Conservation (phyloP, 2,888 invertebrate species). For the Oscheius myriophilus region DNA sequence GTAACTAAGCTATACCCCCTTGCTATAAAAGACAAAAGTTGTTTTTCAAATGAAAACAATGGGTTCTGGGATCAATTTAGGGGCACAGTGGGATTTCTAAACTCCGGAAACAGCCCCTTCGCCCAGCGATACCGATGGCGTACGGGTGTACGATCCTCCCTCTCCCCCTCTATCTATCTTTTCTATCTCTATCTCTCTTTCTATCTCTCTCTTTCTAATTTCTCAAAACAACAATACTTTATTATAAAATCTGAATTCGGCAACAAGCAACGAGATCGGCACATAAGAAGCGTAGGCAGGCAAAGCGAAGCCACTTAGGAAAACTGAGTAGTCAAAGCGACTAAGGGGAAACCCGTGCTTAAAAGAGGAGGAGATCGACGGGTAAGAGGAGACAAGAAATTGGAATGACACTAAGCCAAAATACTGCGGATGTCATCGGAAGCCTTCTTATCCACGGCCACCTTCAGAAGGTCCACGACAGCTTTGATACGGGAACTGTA, state of each 20-base stretch:
- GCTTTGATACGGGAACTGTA: conserved; percentile 18
- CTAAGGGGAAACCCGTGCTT: neutral
- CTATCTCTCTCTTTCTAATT: neutral
- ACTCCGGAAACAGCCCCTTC: too few relatives aligned
- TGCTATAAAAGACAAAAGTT: too few relatives aligned
- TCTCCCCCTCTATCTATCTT: neutral
- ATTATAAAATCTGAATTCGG: too few relatives aligned
- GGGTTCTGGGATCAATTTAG: too few relatives aligned
- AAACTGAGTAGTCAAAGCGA: neutral
- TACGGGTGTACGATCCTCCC: neutral
- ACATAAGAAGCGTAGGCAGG: neutral
- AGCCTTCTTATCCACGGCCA: conserved; percentile 30
- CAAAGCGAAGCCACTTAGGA: conserved; percentile 3
- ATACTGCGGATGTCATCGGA: conserved; percentile 30
- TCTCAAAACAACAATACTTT: too few relatives aligned
- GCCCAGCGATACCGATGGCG: too few relatives aligned
- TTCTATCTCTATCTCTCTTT: neutral
- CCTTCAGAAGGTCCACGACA: conserved; percentile 30
- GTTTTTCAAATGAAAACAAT: too few relatives aligned
- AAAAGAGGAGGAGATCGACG: conserved; percentile 11
- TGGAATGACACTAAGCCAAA: conserved; percentile 11
- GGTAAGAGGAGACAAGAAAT: neutral
- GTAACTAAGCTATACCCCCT: too few relatives aligned
- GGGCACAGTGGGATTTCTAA: too few relatives aligned
- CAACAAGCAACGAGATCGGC: too few relatives aligned